Evolutionary conservation across 2,888 invertebrate species (phyloP), one percentile per base, ranked within the genome.

Genomic region (Caenorhabditis wallacei): DNA sequence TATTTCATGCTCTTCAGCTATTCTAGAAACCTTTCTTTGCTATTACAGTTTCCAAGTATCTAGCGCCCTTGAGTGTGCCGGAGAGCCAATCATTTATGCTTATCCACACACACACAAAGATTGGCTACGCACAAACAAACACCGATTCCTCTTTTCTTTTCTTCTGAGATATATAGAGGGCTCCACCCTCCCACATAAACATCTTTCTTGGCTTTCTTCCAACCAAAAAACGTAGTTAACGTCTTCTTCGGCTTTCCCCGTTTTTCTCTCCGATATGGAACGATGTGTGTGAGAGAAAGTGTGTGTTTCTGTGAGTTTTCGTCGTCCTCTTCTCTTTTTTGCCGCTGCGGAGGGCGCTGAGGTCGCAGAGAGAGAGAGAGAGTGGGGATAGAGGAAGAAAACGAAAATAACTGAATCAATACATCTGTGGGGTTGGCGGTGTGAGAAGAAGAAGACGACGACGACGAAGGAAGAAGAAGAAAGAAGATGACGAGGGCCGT

Each of bases 371-470:
- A 22, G 35, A 18, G 40, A 64, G 43, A 54, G 40, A 26, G 51
- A n/a, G 46, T 37, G n/a, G n/a, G 30, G 30, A 59, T 16, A 56
- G 56, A 48, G 72, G 64, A 35, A 22, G 35, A 54, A 66, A 64
- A 68, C 66, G 74, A 82, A 76, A 82, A 82, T 76, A 76, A 82
- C 82, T 82, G 82, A 82, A 82, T 82, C 82, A 71, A 82, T 82
- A 82, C 76, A 61, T 71, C 43, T 57, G 57, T 59, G 63, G 48
- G 53, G 40, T 20, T 37, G 53, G 53, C 54, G 51, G 61, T 72
- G 48, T 51, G 53, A 53, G 53, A 53, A 48, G 59, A 40, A 26
- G 51, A 59, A 46, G 24, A n/a, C 2, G 46, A 48, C 13, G 46
- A 48, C 13, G 46, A 48, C 5, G 35, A 35, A 35, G 11, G 13